Evolutionary conservation across 2,888 invertebrate genomes (phyloP).

Genomic region (Himalopsyche anomala): DNA sequence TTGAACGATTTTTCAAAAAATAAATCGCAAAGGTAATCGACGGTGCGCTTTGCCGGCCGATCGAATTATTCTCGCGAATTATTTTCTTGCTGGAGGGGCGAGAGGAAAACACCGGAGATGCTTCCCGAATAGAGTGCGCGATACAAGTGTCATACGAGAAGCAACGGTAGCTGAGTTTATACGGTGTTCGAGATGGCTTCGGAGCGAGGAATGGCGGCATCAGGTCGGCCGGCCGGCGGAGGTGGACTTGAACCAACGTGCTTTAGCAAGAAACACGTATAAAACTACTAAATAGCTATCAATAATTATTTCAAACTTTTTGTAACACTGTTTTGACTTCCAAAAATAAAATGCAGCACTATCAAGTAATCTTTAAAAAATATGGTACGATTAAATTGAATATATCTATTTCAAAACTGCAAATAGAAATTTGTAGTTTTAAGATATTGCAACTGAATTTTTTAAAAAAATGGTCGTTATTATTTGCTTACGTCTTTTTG

Average conservation of each 20-base stretch:
- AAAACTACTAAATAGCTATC: neutral
- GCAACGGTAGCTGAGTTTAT: conserved; percentile 34
- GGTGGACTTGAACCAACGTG: conserved; percentile 24
- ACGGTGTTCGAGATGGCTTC: neutral
- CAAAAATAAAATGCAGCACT: neutral
- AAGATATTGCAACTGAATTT: no score
- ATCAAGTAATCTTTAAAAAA: neutral
- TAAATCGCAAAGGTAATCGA: neutral
- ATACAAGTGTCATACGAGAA: conserved; percentile 25
- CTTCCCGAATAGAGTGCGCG: conserved; percentile 10
- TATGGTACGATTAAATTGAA: neutral
- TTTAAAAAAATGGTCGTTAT: no score
- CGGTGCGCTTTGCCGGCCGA: conserved; percentile 2
- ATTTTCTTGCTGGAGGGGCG: neutral
- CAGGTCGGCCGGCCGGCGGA: conserved; percentile 34
- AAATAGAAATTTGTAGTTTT: no score
- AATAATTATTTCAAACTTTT: neutral
- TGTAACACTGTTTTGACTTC: neutral
- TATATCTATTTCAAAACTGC: no score
- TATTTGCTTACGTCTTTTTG: no score
- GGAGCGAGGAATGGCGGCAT: conserved; percentile 19
- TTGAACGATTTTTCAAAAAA: neutral
- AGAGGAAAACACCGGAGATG: conserved; percentile 7
- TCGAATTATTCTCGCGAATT: conserved; percentile 30
- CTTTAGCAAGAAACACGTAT: neutral